Percentiles rank a stretch among this genome's conserved stretches.
phyloP scores from a whole-genome alignment of 2,888 invertebrate species.

The Plebejus argus region DNA sequence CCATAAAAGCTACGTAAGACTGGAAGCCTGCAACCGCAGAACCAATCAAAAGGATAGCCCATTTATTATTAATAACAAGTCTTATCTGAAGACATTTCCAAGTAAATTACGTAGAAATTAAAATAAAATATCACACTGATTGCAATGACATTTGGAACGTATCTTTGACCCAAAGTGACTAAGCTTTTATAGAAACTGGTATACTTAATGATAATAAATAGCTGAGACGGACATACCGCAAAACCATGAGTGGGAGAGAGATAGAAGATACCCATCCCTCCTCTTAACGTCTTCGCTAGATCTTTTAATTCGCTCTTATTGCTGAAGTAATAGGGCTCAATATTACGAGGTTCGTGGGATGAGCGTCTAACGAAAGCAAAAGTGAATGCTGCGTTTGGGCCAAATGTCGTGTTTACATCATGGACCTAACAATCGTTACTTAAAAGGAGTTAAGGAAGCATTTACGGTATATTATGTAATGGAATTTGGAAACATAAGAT shows the following conservation, averaged over 20 bases:
- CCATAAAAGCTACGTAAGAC: not conserved
- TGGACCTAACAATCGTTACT: conserved; percentile 17
- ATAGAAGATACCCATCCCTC: conserved; percentile 52
- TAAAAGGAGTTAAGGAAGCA: conserved; percentile 11
- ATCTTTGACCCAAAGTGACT: conserved; percentile 69
- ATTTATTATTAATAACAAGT: no score
- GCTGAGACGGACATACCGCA: not conserved
- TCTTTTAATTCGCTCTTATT: not conserved
- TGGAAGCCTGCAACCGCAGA: not conserved
- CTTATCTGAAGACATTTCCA: not conserved
- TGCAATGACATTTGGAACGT: conserved; percentile 66
- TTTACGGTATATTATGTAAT: conserved; percentile 7
- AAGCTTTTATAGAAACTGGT: conserved; percentile 66
- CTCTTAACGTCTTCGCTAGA: conserved; percentile 43
- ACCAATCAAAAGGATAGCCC: no score
- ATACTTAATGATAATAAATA: conserved; percentile 50
- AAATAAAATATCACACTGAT: conserved; percentile 52
- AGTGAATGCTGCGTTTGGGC: conserved; percentile 62
- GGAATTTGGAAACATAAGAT: not conserved
- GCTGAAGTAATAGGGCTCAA: not conserved
- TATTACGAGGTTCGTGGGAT: conserved; percentile 58
- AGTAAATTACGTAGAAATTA: conserved; percentile 24
- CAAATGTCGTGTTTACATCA: conserved; percentile 31
- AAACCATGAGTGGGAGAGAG: conserved; percentile 46
- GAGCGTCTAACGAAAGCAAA: conserved; percentile 69